Percentiles rank a stretch among this genome's conserved stretches.
These are phyloP conservation scores for Antheraea assamensis DNA, from an alignment of 2,888 invertebrate genomes.

Conservation along the genomic window DNA sequence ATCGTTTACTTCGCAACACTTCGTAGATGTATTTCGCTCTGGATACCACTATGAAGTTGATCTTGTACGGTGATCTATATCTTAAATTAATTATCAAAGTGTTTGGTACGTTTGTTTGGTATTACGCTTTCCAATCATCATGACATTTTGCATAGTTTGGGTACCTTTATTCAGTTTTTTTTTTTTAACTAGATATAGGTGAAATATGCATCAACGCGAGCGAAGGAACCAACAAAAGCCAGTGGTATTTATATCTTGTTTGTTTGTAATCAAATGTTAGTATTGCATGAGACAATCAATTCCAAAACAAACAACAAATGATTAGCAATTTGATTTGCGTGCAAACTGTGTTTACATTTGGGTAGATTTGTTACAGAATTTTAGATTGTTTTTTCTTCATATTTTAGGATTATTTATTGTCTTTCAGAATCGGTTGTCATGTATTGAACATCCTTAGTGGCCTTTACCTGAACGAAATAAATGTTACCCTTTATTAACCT, in stretches of 20 bases:
- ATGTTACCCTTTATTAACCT: no score
- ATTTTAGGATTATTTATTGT: neutral
- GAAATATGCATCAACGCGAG: neutral
- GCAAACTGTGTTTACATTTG: neutral
- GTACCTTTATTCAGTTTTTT: no score
- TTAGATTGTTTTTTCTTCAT: neutral
- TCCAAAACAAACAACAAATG: neutral
- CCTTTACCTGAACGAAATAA: neutral
- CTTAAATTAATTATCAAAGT: no score
- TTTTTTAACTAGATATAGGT: no score
- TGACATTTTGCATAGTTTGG: no score
- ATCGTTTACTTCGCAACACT: neutral
- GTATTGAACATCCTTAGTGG: neutral
- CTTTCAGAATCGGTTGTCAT: no score
- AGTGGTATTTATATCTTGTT: neutral
- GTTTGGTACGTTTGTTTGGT: neutral
- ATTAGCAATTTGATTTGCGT: neutral
- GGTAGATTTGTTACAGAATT: neutral
- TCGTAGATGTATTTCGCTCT: neutral
- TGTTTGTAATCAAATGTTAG: no score
- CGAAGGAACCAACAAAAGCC: neutral
- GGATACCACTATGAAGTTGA: neutral
- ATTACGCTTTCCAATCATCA: no score
- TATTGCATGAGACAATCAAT: neutral
- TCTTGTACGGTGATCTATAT: no score